Evolutionary conservation across 2,797 vertebrate species (phyloP), one percentile per base, ranked within the genome.

Genomic region (Onychomys torridus): DNA sequence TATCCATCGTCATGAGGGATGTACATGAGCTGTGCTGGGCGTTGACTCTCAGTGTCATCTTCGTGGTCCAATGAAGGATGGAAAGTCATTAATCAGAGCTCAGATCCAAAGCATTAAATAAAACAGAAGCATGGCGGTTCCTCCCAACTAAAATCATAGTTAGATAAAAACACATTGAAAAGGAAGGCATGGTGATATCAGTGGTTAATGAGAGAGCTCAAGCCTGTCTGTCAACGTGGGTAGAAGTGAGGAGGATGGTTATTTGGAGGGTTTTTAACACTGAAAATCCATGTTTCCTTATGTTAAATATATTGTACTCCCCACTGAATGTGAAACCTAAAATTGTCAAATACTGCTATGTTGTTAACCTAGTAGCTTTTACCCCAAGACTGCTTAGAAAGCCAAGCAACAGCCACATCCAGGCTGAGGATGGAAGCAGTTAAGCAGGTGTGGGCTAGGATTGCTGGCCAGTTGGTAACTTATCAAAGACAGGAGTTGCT

Each of bases 291-390:
- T n/a, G n/a, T n/a, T n/a, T n/a, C n/a, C n/a, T n/a, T n/a, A n/a
- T n/a, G n/a, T n/a, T n/a, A n/a, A n/a, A n/a, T n/a, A n/a, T n/a
- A n/a, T n/a, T n/a, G n/a, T n/a, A n/a, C n/a, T n/a, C n/a, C 61
- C 98, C 92, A 91, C 91, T 92, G 96, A 97, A 95, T 94, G 93
- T 37, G n/a, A 83, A 94, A 59, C 76, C 75, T 81, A 92, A 97
- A 92, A 63, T n/a, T n/a, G n/a, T n/a, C n/a, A n/a, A n/a, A n/a
- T n/a, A n/a, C n/a, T n/a, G n/a, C n/a, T n/a, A n/a, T n/a, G n/a
- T 49, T 6, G 46, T 81, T 95, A 77, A 69, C 71, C 91, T 5
- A 78, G 17, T 93, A 91, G 75, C 67, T 79, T 91, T 93, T 79
- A 93, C 79, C 71, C 5, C 81, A 90, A 94, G 84, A 92, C 84